Base-by-base conservation (phyloP, 2,888 invertebrate species). In the Epicampocera succincta region DNA sequence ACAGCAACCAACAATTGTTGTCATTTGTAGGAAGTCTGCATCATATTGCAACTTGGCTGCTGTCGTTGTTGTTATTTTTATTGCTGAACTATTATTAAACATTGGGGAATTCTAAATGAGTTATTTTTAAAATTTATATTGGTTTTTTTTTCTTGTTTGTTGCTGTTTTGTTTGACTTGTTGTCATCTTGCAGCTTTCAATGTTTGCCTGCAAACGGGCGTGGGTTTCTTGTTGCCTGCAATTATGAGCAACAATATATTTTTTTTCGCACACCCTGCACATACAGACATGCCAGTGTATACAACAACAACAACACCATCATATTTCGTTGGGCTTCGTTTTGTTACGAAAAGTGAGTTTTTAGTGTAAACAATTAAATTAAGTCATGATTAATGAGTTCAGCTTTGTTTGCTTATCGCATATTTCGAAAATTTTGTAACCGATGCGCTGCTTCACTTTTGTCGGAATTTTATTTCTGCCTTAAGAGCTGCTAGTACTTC, bases 81-180 rank as follows among this genome's bases (percentile, higher is more conserved):
- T 52, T 71, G 44, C 19, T 50, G 50, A 40, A 69, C 54, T 74
- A 74, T 81, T 82, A 82, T 78, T 82, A 78, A 82, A 60, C 82
- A 71, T 75, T 71, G 82, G 82, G 82, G 82, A 82, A 75, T 82
- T 82, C 74, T 78, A 82, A 82, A 82, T 82, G 78, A 82, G 82
- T 82, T 82, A 82, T 82, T 78, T 78, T 78, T 74, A 40, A 46
- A 48, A 69, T 69, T 73, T 75, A 71, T 75, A 60, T 68, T 11
- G 9, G 6, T 54, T 61, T 33, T 8, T 33, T 33, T 33, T 73
- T n/a, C n/a, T 48, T 56, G n/a, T 19, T 40, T 65, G n/a, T 17
- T 13, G n/a, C n/a, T n/a, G n/a, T 29, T 50, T 50, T 58, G 11
- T 25, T 48, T 63, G 13, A n/a, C 11, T 54, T 38, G 38, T 63